Conservation (phyloP, 2,797 vertebrate species). For the Gymnoscopelus braueri region DNA sequence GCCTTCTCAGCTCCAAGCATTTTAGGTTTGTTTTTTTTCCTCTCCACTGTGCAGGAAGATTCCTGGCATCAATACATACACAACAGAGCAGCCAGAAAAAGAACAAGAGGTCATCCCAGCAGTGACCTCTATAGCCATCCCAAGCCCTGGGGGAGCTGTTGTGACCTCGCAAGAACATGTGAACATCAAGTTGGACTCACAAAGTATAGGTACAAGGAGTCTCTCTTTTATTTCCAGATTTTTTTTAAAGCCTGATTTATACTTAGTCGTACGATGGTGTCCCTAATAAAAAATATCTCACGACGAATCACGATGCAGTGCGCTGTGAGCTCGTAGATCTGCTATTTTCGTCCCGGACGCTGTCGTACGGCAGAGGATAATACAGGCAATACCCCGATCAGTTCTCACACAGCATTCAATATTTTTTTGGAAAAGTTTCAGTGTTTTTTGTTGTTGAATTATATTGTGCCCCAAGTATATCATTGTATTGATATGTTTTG, state of each 20-base stretch:
- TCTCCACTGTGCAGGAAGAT: constrained; percentile 71
- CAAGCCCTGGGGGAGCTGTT: constrained; percentile 69
- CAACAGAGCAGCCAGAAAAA: constrained; percentile 76
- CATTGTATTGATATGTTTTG: constrained; percentile 21
- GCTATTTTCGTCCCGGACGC: no score
- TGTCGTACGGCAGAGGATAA: no score
- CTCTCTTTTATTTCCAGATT: neutral
- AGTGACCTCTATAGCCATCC: constrained; percentile 73
- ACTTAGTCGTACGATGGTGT: no score
- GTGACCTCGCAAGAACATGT: constrained; percentile 70
- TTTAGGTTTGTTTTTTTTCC: neutral
- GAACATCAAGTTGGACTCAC: constrained; percentile 72
- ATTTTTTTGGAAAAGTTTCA: no score
- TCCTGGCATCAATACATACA: constrained; percentile 74
- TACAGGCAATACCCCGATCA: no score
- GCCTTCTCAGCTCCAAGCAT: constrained; percentile 3
- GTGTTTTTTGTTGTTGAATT: constrained; percentile 2
- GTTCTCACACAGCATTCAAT: no score
- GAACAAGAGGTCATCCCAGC: constrained; percentile 80
- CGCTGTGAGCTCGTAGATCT: no score
- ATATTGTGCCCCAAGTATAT: constrained; percentile 3
- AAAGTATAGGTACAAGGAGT: constrained; percentile 66
- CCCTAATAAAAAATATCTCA: no score
- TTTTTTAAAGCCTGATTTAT: neutral
- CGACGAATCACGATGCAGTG: no score